Evolutionary conservation across 2,113 vertebrate species (phyloP), one percentile per base, ranked within the genome.

Genomic region (Podocnemis expansa): DNA sequence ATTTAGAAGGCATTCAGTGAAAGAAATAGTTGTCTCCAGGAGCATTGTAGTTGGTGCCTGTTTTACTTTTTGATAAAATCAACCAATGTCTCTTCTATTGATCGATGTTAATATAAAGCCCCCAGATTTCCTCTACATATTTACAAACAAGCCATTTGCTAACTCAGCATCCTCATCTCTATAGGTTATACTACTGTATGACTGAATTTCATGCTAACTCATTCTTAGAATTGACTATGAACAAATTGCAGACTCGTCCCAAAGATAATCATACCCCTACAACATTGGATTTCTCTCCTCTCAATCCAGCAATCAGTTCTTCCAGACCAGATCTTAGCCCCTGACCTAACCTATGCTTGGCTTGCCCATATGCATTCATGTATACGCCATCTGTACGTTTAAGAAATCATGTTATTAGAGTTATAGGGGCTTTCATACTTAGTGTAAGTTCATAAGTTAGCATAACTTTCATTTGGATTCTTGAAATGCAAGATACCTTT

Each of bases 181-280:
- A 3, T 4, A 10, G 14, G n/a, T 49, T 84, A 10, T 2, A 2
- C 2, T 3, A 2, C 1, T 4, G 1, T 5, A 43, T 9, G 1
- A 9, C 10, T 8, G 29, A 1, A 1, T 8, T 34, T 22, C 38
- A 12, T 56, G 49, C 29, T 34, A 38, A 45, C 22, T 38, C n/a
- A 55, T 17, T 54, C 80, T 81, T 43, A 19, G 54, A 29, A 41
- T 9, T 10, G 9, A 24, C 54, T 56, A 29, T 56, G 56, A 56
- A 10, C 45, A 80, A 19, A 27, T 10, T 4, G 11, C 78, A 43
- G 10, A 6, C 5, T 38, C 43, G 1, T 14, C 3, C 8, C 12
- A 2, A 56, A 6, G 24, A 1, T 1, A 2, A 63, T 56, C 55
- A 14, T 1, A 4, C 1, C 83, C 82, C 7, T 0, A 45, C 31